Evolutionary conservation across 2,113 vertebrate genomes (phyloP), one percentile per base, ranked within the genome.

Genomic region (Dasypus novemcinctus): DNA sequence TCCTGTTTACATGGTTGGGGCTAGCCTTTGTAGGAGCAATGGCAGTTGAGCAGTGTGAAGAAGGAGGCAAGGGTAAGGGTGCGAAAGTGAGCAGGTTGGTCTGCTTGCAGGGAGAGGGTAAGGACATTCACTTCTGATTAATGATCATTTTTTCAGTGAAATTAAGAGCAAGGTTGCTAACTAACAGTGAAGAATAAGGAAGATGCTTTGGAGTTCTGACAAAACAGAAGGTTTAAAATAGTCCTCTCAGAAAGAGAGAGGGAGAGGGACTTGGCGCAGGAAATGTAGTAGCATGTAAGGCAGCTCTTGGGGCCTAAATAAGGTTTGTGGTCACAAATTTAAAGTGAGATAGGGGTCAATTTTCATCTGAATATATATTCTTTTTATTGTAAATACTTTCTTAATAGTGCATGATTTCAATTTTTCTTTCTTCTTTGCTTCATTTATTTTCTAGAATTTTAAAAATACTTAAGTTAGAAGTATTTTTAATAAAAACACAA

Each of bases 341-440:
- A 66, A 95, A 82, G 72, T 89, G 74, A 66, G 38, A 71, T 29
- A 13, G 41, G 59, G 72, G 43, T 61, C 75, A 83, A 52, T 81
- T 88, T 93, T 93, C 54, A 76, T 76, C 15, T 64, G 25, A 94
- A 38, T 79, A 68, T 69, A 27, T 80, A 69, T 84, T 52, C 68
- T 79, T 92, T 79, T 92, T 85, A 57, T 69, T 89, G 49, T 82
- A 57, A 91, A 91, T 59, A 81, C 27, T 91, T 61, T 82, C 54
- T 54, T 87, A 89, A 71, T 85, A 64, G 36, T 68, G 4, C 54
- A 20, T 72, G 17, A 76, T 82, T 89, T 91, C 38, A 88, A n/a
- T 91, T 94, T 87, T 93, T 31, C 93, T 75, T 91, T 78, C 33
- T 23, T 82, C 49, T 93, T 84, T 95, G 66, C 85, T 86, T 95